Percentiles rank a stretch among this genome's conserved stretches.
Conservation (phyloP, 2,888 invertebrate genomes). For the Cephonodes hylas region DNA sequence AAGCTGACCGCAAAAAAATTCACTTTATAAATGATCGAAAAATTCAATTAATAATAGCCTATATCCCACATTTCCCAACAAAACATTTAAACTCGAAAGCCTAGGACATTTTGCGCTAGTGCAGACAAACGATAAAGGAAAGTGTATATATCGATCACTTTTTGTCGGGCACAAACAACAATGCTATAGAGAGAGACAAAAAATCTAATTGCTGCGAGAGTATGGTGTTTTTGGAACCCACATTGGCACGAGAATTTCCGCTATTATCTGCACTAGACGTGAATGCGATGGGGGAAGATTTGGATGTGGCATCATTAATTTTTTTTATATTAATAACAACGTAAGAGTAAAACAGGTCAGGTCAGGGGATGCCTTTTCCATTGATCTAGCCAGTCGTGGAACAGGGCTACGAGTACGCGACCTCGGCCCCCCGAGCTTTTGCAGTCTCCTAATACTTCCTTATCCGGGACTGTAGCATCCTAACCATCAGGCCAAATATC, state of each 20-base stretch:
- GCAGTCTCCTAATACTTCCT: no score
- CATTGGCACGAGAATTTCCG: not conserved
- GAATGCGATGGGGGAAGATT: not conserved
- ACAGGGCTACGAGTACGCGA: no score
- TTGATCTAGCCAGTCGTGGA: no score
- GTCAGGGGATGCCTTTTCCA: no score
- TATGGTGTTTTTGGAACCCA: constrained; percentile 5
- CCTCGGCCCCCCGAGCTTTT: no score
- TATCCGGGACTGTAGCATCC: no score
- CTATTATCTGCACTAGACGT: constrained; percentile 5
- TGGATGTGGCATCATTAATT: not conserved
- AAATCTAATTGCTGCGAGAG: constrained; percentile 2
- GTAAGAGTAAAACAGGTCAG: no score
- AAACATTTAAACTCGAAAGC: not conserved
- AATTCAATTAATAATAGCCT: no score
- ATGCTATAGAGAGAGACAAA: not conserved
- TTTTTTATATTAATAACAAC: no score
- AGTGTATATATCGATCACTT: not conserved
- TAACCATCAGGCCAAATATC: no score
- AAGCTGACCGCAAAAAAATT: no score
- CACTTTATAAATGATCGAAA: no score
- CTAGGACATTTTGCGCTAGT: not conserved
- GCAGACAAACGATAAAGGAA: not conserved
- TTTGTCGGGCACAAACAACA: not conserved
- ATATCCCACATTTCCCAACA: not conserved